Evolutionary conservation across 1,140 invertebrate genomes (phyloP).

Genomic region (Gonatopus flavifemur): DNA sequence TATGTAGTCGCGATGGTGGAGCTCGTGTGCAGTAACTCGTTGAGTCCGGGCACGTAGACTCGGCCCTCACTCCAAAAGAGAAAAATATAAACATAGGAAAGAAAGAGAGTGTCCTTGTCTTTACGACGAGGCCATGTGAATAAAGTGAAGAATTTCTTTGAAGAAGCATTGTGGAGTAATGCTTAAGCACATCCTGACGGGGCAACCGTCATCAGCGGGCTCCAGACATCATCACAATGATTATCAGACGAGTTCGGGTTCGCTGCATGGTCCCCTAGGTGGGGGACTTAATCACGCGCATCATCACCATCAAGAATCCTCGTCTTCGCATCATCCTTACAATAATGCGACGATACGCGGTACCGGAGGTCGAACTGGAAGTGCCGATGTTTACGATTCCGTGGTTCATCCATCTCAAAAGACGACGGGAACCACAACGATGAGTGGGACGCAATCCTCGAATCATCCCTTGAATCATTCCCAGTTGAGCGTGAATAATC

Average conservation of each 20-base stretch:
- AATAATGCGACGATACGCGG: conserved; percentile 15
- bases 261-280: conserved; percentile 34
- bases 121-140: conserved; percentile 21
- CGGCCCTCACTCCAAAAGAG: no score
- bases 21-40: conserved; percentile 39
- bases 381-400: conserved; percentile 49
- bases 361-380: conserved; percentile 25
- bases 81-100: background rate
- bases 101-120: background rate
- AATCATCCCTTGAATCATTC: conserved; percentile 50
- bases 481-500: conserved; percentile 53
- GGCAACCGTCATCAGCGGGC: conserved; percentile 53
- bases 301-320: conserved; percentile 35
- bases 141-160: no score
- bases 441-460: conserved; percentile 28
- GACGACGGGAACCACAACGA: conserved; percentile 4
- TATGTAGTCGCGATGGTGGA: conserved; percentile 33
- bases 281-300: conserved; percentile 28
- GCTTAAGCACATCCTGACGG: conserved; percentile 60
- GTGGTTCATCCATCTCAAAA: conserved; percentile 31
- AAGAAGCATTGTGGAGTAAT: conserved; percentile 44
- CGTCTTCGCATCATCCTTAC: conserved; percentile 32
- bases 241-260: conserved; percentile 37
- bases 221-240: conserved; percentile 51
- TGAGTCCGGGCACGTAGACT: conserved; percentile 34